Evolutionary conservation across 1,140 invertebrate genomes (phyloP).

Genomic region (Orchesella cincta): DNA sequence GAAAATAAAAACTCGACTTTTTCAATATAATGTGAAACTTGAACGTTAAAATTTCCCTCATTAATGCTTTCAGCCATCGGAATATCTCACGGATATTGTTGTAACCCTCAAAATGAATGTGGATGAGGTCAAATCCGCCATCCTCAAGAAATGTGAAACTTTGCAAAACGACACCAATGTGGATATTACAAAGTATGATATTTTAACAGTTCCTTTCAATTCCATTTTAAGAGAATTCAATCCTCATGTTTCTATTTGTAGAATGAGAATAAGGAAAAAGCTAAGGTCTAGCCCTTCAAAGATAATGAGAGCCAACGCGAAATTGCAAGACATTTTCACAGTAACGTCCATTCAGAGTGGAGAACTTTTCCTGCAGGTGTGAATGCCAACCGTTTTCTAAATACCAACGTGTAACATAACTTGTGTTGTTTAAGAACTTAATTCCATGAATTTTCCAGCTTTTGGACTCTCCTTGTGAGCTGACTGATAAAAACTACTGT

Average conservation of each 20-base stretch:
- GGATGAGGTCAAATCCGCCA: not conserved
- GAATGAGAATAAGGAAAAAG: slow-evolving; percentile 1
- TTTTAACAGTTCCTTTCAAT: not conserved
- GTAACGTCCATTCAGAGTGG: not conserved
- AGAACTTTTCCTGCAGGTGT: not conserved
- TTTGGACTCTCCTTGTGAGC: not conserved
- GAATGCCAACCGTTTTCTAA: too few species aligned
- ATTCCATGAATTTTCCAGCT: not conserved
- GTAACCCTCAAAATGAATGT: not conserved
- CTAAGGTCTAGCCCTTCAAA: not conserved
- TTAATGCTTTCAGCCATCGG: not conserved
- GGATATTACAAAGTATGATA: not conserved
- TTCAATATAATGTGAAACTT: not conserved
- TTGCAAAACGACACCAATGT: not conserved
- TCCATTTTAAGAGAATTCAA: not conserved
- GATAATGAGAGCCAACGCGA: not conserved
- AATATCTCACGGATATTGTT: not conserved
- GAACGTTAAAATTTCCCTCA: not conserved
- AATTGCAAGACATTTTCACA: not conserved
- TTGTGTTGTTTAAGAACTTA: too few species aligned
- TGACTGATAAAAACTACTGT: not conserved
- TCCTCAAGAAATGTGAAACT: not conserved
- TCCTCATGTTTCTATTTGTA: not conserved
- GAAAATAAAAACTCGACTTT: too few species aligned
- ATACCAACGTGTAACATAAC: too few species aligned